Evolutionary conservation across 2,797 vertebrate species (phyloP), one percentile per base, ranked within the genome.

Genomic region (Artibeus jamaicensis): DNA sequence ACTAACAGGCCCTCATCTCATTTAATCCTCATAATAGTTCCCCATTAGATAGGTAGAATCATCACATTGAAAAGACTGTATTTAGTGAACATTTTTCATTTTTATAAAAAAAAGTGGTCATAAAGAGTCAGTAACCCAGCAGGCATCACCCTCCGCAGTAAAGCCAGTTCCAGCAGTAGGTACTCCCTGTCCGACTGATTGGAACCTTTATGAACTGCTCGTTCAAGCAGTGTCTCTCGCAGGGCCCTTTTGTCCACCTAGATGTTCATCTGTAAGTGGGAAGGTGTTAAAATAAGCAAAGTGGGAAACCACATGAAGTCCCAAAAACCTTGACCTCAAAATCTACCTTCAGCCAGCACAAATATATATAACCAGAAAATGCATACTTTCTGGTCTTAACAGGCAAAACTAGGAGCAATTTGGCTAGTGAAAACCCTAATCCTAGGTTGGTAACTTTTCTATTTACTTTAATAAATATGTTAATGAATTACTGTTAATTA

Each of bases 381-480:
- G 3, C 7, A 44, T 21, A 39, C 44, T 77, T 84, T 74, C 42
- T 29, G 76, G 8, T 55, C 42, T 53, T 55, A 24, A 53, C 42
- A 67, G 44, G n/a, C 50, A 89, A 94, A 89, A 74, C 34, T 71
- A 73, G 32, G 22, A 44, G 11, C 22, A 71, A 73, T 37, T 37
- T 57, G 62, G 16, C n/a, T 48, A 59, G 70, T 53, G 90, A 78
- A 71, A 95, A 68, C 68, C 59, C 46, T 76, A 74, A 79, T 22
- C 67, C 50, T 11, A 87, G 9, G 42, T 59, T 1, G 14, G 24
- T 73, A 50, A 50, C 83, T 93, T 89, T 76, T 88, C 81, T 91
- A 85, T 62, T 81, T 87, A 78, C 50, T 94, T 89, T 55, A 95
- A 59, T 34, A 89, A 92, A 77, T 77, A 46, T 11, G 6, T 90